Conservation (phyloP, 2,797 vertebrate species). For the Tenualosa ilisha region DNA sequence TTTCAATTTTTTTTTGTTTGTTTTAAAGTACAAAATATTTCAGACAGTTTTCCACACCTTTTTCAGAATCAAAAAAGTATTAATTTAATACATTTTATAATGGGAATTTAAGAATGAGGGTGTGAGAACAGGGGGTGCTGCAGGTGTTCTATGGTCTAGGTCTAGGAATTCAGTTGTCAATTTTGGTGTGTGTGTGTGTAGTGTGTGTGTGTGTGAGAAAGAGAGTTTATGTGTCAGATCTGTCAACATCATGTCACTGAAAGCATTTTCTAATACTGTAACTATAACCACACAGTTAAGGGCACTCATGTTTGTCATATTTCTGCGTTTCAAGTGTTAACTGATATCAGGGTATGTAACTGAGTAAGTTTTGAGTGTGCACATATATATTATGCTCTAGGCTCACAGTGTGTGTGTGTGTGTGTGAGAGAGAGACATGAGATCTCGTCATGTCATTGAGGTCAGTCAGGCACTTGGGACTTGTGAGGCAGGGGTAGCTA, state of each 20-base stretch:
- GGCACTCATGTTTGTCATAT: no score
- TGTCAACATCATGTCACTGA: not conserved
- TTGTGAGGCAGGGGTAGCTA: not conserved
- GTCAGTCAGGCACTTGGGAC: not conserved
- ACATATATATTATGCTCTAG: not conserved
- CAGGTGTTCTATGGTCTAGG: not conserved
- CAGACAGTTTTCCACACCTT: not conserved
- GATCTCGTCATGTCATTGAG: not conserved
- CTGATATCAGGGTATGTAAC: not conserved
- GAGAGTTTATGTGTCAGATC: not conserved
- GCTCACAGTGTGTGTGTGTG: slow-evolving; percentile 29
- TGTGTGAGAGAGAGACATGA: slow-evolving; percentile 13
- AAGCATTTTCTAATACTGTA: no score
- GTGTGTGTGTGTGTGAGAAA: not conserved
- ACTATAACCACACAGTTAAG: no score
- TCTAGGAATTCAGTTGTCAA: not conserved
- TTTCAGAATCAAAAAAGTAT: not conserved
- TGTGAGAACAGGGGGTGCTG: not conserved
- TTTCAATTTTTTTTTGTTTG: not conserved
- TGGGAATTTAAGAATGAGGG: not conserved
- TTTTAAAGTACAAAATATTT: not conserved
- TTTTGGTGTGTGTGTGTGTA: not conserved
- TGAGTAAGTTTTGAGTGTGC: not conserved
- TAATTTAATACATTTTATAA: not conserved
- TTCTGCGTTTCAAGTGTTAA: not conserved